Conservation (phyloP, 2,797 vertebrate genomes). For the Pitangus sulphuratus region DNA sequence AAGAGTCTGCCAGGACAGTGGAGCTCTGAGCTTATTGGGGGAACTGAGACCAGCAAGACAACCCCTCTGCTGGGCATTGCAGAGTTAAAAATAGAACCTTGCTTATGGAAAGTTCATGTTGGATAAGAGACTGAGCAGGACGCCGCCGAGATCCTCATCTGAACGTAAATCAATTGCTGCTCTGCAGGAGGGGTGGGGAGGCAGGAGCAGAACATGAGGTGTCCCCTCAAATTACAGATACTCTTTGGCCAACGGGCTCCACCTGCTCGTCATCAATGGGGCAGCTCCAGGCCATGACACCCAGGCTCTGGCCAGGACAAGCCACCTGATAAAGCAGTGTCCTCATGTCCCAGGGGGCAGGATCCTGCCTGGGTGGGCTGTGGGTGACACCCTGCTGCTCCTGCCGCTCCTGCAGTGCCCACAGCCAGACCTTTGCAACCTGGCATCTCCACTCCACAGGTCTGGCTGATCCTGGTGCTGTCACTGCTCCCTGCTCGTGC, state of each 20-base stretch:
- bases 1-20: neutral
- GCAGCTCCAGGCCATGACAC: neutral
- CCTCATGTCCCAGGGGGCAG: neutral
- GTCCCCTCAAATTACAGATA: neutral
- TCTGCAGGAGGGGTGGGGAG: neutral
- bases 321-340: neutral
- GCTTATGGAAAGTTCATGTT: slow-evolving; percentile 72
- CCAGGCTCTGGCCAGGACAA: neutral
- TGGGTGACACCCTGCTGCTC: neutral
- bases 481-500: neutral
- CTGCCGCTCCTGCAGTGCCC: neutral
- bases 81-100: slow-evolving; percentile 71
- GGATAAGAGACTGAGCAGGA: slow-evolving; percentile 59
- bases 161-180: slow-evolving; percentile 28
- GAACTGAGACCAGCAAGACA: neutral
- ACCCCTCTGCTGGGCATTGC: neutral
- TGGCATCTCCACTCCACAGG: rapidly evolving
- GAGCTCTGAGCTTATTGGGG: rapidly evolving
- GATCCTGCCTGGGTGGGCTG: neutral
- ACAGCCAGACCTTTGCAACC: rapidly evolving
- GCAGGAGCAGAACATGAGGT: neutral
- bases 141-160: slow-evolving; percentile 11
- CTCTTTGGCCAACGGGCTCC: neutral
- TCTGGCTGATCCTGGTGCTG: neutral
- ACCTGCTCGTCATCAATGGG: neutral